Percentiles rank a stretch among this genome's conserved stretches.
Conservation (phyloP, 2,113 vertebrate species). For the Petroica traversi region DNA sequence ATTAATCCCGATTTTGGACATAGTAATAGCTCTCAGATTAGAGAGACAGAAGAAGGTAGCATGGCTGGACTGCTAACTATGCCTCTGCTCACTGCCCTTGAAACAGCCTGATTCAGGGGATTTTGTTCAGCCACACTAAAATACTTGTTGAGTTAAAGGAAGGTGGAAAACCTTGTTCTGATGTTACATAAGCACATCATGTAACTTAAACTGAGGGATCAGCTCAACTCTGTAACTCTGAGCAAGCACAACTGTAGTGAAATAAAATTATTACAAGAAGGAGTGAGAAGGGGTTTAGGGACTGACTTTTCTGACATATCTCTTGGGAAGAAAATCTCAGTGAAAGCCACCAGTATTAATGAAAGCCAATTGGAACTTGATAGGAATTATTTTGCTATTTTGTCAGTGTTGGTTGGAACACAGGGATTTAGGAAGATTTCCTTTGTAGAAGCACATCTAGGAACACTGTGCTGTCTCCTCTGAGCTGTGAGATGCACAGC, state of each 20-base stretch:
- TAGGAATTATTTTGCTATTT: constrained; percentile 61
- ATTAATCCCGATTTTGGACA: not conserved
- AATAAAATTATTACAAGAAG: not conserved
- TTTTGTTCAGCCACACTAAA: not conserved
- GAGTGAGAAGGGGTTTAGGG: constrained; percentile 20
- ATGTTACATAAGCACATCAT: not conserved
- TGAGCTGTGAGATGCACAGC: constrained; percentile 41
- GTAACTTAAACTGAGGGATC: constrained; percentile 32
- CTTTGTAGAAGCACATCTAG: constrained; percentile 54
- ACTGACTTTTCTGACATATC: not conserved
- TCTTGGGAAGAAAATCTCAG: constrained; percentile 45
- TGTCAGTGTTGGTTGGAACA: constrained; percentile 64
- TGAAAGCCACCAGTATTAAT: constrained; percentile 64
- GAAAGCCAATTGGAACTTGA: constrained; percentile 47
- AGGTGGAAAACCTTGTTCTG: not conserved
- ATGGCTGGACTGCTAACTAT: not conserved
- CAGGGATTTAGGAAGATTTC: constrained; percentile 67
- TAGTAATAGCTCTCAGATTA: not conserved
- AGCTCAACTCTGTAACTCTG: not conserved
- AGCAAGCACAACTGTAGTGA: not conserved
- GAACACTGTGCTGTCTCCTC: constrained; percentile 32
- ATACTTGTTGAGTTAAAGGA: not conserved
- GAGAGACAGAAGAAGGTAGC: not conserved
- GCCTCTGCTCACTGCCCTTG: not conserved
- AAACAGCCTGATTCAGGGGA: not conserved